Conservation (phyloP, 2,888 invertebrate species). For the Plebejus melissa region DNA sequence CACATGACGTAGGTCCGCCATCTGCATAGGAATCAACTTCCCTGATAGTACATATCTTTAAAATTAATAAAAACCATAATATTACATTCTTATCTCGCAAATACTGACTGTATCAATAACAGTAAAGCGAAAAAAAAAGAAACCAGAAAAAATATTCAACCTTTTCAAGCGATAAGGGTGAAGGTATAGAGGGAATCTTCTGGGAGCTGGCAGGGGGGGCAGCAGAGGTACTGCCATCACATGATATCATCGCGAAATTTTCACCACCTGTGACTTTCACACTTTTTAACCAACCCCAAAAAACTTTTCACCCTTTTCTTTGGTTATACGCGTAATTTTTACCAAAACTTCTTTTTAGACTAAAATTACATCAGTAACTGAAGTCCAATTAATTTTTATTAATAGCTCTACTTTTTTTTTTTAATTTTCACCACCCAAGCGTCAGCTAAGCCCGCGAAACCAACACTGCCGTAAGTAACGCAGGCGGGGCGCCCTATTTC, state of each 20-base stretch:
- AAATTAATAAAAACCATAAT: too few species aligned
- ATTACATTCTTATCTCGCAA: too few species aligned
- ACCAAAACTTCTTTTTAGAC: background rate
- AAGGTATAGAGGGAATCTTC: conserved; percentile 57
- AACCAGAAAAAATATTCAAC: conserved; percentile 41
- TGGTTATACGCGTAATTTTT: background rate
- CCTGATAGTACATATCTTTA: too few species aligned
- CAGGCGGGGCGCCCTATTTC: background rate
- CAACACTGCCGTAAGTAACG: conserved; percentile 8
- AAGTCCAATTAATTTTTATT: background rate
- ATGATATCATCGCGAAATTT: conserved; percentile 54
- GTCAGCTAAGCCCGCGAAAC: background rate
- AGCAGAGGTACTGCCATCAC: conserved; percentile 69
- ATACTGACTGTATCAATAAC: too few species aligned
- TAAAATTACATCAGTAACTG: background rate
- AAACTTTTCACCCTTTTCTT: background rate
- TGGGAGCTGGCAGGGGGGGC: conserved; percentile 64
- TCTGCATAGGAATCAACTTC: too few species aligned
- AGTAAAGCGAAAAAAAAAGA: background rate
- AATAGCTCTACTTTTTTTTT: background rate
- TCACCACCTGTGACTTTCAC: background rate
- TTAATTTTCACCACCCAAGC: conserved; percentile 8
- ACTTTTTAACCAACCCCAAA: background rate
- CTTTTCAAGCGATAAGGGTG: conserved; percentile 69
- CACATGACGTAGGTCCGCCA: too few species aligned